phyloP scores from a whole-genome alignment of 2,888 invertebrate genomes.

The Teleogryllus oceanicus region DNA sequence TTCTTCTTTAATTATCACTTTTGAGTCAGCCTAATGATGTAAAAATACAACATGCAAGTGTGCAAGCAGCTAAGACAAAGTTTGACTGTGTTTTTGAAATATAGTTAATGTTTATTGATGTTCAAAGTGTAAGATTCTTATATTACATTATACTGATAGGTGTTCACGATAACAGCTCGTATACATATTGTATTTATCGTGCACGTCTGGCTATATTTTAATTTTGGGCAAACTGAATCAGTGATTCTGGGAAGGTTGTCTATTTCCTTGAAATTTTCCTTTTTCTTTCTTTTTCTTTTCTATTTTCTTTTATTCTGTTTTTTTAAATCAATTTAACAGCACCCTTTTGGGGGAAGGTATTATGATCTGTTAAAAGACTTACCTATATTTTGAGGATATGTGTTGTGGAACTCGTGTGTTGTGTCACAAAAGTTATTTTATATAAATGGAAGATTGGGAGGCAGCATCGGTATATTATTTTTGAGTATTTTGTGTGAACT shows the following conservation, averaged over 20 bases:
- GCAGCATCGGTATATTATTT: conserved; percentile 5
- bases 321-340: neutral
- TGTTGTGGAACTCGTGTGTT: neutral
- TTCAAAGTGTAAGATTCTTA: neutral
- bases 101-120: conserved; percentile 9
- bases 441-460: neutral
- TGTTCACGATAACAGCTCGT: neutral
- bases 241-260: neutral
- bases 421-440: neutral
- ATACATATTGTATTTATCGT: neutral
- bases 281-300: neutral
- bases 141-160: neutral
- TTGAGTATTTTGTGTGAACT: neutral
- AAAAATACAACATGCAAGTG: too few species aligned
- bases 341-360: conserved; percentile 2
- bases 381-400: neutral
- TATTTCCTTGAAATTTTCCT: neutral
- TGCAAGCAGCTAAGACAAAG: neutral
- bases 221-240: neutral
- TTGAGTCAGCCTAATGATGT: too few species aligned
- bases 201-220: neutral
- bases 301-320: neutral
- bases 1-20: too few species aligned
- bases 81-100: neutral
- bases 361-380: conserved; percentile 6